Conservation (phyloP, 2,797 vertebrate species). For the Pangasius krempfi region DNA sequence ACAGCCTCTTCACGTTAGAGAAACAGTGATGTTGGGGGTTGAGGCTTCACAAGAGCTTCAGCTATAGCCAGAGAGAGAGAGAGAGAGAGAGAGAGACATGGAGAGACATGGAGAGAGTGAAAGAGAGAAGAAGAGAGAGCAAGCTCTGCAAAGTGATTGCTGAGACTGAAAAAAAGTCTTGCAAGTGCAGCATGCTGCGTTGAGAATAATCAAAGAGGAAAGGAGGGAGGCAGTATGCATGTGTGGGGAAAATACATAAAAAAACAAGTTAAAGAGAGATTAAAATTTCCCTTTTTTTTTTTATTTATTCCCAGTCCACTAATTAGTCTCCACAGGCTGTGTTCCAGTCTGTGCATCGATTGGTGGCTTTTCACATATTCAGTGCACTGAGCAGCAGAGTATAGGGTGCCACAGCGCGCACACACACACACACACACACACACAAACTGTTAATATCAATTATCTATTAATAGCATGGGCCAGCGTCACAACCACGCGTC, state of each 20-base stretch:
- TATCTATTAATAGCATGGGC: constrained; percentile 47
- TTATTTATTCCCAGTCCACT: constrained; percentile 21
- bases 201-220: constrained; percentile 52
- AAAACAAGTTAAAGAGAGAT: constrained; percentile 36
- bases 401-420: neutral
- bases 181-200: constrained; percentile 43
- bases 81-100: constrained; percentile 37
- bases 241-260: constrained; percentile 25
- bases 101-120: constrained; percentile 19
- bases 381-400: neutral
- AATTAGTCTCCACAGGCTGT: constrained; percentile 16
- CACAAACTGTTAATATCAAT: constrained; percentile 42
- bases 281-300: constrained; percentile 23
- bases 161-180: constrained; percentile 33
- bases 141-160: constrained; percentile 45
- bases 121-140: constrained; percentile 4
- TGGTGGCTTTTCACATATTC: constrained; percentile 21
- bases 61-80: constrained; percentile 39
- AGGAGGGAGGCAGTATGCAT: constrained; percentile 7
- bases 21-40: constrained; percentile 28
- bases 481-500: constrained; percentile 29
- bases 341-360: constrained; percentile 3
- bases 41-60: constrained; percentile 44
- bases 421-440: constrained; percentile 10
- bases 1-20: constrained; percentile 39